These are phyloP conservation scores for Euphysa ruthae DNA, from an alignment of 30 jellyfish, hydroid and myxozoan genomes.

Conservation along the genomic window DNA sequence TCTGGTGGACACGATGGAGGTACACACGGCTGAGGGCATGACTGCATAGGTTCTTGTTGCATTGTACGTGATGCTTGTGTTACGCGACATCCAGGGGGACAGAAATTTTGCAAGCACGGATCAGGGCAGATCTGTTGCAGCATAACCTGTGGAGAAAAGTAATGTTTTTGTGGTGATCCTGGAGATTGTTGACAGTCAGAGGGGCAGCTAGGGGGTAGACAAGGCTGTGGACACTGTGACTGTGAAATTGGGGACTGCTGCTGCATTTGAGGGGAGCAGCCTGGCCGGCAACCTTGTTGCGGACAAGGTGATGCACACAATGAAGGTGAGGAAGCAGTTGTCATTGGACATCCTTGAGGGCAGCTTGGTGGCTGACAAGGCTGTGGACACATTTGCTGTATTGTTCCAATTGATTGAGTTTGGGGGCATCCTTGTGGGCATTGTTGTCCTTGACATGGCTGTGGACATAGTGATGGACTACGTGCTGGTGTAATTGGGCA, in stretches of 20 bases:
- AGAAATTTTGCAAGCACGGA: not conserved
- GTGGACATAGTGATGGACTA: conserved; percentile 28
- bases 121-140: conserved; percentile 13
- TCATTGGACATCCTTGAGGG: conserved; percentile 30
- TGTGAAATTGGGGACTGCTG: not conserved
- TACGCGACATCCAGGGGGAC: not conserved
- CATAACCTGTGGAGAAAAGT: not conserved
- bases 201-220: conserved; percentile 35
- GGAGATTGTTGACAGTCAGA: conserved; percentile 22
- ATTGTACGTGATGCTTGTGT: not conserved
- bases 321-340: not conserved
- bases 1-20: conserved; percentile 24
- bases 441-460: conserved; percentile 30
- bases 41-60: conserved; percentile 2
- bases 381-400: conserved; percentile 32
- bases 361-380: conserved; percentile 25
- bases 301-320: conserved; percentile 30
- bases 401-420: not conserved
- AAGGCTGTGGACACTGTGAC: conserved; percentile 34
- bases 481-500: conserved; percentile 24
- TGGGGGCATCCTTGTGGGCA: conserved; percentile 32
- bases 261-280: conserved; percentile 5
- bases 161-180: not conserved
- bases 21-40: conserved; percentile 35
- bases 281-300: conserved; percentile 32